Base-by-base conservation (phyloP, 2,797 vertebrate species). In the Mormyrus hasselquistii region DNA sequence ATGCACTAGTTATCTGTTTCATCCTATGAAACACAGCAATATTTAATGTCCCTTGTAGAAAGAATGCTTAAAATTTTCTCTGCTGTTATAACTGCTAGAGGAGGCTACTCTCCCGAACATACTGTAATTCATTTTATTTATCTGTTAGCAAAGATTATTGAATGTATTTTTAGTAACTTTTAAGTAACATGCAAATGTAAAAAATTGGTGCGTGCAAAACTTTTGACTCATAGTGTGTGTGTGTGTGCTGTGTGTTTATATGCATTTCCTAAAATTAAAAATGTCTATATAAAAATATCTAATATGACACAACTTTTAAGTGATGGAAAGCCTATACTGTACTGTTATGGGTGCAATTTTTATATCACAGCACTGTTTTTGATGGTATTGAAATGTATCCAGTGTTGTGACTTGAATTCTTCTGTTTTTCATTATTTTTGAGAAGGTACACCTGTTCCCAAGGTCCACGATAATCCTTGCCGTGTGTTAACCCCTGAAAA, bases 371-470 rank as follows among this genome's bases (percentile, higher is more conserved):
- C 19, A 50, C 2, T 25, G n/a, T 47, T 50, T 84, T 50, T 50
- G 47, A 22, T 49, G 16, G 6, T 50, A 25, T 50, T 22, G 47
- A 84, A 50, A 84, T 84, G 19, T 50, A n/a, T 49, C n/a, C 82
- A 84, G n/a, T 50, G 19, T 50, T 0, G 16, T 84, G 3, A 29
- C 19, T 47, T 49, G 10, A 8, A 53, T n/a, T 82, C 89, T 88
- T 49, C 88, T 88, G 59, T 52, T 29, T 79, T n/a, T 89, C 65
- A 25, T 38, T 47, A 12, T 44, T 90, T n/a, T 12, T 2, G 41
- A 86, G 88, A 93, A 93, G 91, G 83, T 93, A 91, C 89, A 16
- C 3, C 86, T 6, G 86, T 93, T 93, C 92, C 90, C 92, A 92
- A 73, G 87, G 65, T 57, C 57, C 12, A 9, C 25, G 82, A n/a